phyloP scores from a whole-genome alignment of 2,113 vertebrate genomes.

The Xiphophorus couchianus region DNA sequence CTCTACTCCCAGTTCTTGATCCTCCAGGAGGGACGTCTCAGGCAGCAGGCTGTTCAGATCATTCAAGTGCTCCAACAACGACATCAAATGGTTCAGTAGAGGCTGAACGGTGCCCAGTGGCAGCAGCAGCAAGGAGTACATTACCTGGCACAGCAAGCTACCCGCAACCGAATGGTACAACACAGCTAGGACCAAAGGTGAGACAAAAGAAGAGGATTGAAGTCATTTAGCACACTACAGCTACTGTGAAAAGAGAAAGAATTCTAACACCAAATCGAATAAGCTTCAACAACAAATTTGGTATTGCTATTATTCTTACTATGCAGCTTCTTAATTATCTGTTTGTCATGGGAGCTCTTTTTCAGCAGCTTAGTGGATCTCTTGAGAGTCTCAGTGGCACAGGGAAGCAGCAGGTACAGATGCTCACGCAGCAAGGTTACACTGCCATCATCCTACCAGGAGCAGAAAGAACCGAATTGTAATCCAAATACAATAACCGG shows the following conservation, averaged over 20 bases:
- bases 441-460: conserved; percentile 77
- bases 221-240: not conserved
- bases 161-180: conserved; percentile 82
- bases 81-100: conserved; percentile 78
- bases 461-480: conserved; percentile 1
- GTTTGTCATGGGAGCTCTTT: conserved; percentile 78
- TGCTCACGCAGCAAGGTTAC: conserved; percentile 80
- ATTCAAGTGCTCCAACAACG: conserved; percentile 80
- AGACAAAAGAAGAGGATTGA: conserved; percentile 17
- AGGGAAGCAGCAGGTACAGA: conserved; percentile 80
- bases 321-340: conserved; percentile 82
- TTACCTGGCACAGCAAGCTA: conserved; percentile 82
- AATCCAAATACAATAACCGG: not conserved
- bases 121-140: conserved; percentile 83
- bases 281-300: not conserved
- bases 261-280: not conserved
- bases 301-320: conserved; percentile 63
- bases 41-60: conserved; percentile 80
- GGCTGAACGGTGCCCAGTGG: conserved; percentile 78
- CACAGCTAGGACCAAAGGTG: conserved; percentile 69
- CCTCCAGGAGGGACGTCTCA: conserved; percentile 74
- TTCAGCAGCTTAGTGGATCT: conserved; percentile 78
- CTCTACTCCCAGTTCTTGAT: conserved; percentile 71
- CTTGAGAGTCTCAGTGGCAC: conserved; percentile 80
- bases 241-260: not conserved